phyloP scores from a whole-genome alignment of 2,888 invertebrate species.

The Rotaria macrura region DNA sequence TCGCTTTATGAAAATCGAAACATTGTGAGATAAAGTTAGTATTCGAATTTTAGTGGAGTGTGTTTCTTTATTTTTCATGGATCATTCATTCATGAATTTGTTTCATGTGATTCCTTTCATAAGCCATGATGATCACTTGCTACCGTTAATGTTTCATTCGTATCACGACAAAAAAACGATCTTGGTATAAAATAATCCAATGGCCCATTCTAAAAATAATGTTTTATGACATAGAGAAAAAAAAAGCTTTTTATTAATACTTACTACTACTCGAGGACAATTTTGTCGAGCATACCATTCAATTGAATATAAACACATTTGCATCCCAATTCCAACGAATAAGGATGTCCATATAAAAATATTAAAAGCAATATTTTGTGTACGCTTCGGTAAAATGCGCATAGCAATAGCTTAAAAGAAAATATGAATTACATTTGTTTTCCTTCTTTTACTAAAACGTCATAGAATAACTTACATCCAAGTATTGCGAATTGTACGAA shows the following conservation, averaged over 20 bases:
- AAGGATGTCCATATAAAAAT: constrained; percentile 70
- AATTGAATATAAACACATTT: constrained; percentile 69
- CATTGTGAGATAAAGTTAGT: neutral
- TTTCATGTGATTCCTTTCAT: neutral
- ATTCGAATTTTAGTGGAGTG: too few relatives aligned
- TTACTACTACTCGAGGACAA: constrained; percentile 49
- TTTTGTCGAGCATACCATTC: constrained; percentile 73
- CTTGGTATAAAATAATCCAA: neutral
- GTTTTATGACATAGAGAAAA: too few relatives aligned
- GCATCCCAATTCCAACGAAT: constrained; percentile 64
- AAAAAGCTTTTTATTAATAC: neutral
- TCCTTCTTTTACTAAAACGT: too few relatives aligned
- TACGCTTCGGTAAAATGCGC: constrained; percentile 52
- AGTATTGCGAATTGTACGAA: constrained; percentile 65
- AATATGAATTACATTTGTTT: too few relatives aligned
- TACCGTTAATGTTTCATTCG: neutral
- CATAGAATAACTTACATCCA: constrained; percentile 52
- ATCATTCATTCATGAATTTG: neutral
- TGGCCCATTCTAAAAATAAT: neutral
- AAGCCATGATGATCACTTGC: neutral
- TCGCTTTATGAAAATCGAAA: neutral
- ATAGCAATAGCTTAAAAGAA: constrained; percentile 34
- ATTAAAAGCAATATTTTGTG: constrained; percentile 43
- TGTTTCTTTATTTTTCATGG: neutral
- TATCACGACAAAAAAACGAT: neutral